These are phyloP conservation scores for Pterobdella sp. DNA, from an alignment of 2,888 invertebrate genomes.

Conservation along the genomic window DNA sequence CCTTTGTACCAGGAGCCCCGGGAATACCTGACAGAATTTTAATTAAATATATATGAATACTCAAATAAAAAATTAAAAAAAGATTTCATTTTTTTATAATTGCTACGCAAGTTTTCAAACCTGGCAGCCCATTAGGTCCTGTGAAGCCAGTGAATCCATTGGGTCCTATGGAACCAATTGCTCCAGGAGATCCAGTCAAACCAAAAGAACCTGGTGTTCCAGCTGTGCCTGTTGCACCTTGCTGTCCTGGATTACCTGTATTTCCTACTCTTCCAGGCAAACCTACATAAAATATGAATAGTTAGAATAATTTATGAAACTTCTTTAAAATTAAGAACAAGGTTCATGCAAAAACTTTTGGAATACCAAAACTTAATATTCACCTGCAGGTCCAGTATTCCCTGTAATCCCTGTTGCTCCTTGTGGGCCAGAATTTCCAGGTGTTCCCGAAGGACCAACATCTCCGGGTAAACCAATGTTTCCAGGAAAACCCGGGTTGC, in stretches of 20 bases:
- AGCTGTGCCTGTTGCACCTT: constrained; percentile 17
- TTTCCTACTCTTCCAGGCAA: neutral
- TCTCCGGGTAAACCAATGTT: constrained; percentile 20
- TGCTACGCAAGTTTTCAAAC: neutral
- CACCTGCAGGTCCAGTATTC: constrained; percentile 26
- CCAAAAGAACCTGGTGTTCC: constrained; percentile 31
- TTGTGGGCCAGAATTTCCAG: constrained; percentile 32
- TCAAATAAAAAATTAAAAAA: neutral
- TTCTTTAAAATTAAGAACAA: no score
- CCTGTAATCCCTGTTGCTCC: constrained; percentile 28
- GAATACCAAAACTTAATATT: no score
- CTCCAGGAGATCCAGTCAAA: constrained; percentile 28
- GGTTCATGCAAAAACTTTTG: no score
- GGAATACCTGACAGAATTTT: constrained; percentile 18
- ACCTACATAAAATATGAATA: constrained; percentile 16
- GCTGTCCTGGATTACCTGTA: constrained; percentile 30
- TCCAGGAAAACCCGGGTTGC: constrained; percentile 28
- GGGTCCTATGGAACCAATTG: constrained; percentile 26
- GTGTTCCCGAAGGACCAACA: constrained; percentile 29
- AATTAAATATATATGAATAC: constrained; percentile 14
- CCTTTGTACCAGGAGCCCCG: constrained; percentile 25
- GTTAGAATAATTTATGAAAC: no score
- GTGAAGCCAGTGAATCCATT: neutral
- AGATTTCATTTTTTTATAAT: neutral
- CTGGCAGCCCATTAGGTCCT: constrained; percentile 13